Evolutionary conservation across 1,140 invertebrate genomes (phyloP), one percentile per base, ranked within the genome.

Genomic region (Lamellibrachia luymesi): DNA sequence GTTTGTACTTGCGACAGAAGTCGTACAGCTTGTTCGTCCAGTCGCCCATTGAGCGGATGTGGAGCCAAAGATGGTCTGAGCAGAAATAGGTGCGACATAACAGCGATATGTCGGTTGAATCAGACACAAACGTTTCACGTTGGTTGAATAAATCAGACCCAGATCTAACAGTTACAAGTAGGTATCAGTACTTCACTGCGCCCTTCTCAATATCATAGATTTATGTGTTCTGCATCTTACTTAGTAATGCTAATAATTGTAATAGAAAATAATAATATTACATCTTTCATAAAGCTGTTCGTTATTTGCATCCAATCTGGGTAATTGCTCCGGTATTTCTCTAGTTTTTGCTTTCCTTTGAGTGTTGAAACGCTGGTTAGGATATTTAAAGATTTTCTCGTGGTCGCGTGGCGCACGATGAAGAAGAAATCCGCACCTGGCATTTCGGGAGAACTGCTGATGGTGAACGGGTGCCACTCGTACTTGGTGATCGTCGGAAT

Each of bases 391-490:
- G 8, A 80, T 22, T 17, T 80, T 2, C 64, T 4, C 25, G 17
- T 22, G 64, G 25, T 17, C 64, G 64, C 25, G 7, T n/a, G 25
- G 5, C 49, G 92, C 8, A n/a, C 49, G 49, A 49, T n/a, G n/a
- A 92, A 50, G 49, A 4, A 22, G 52, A 22, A 93, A 22, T 51
- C 50, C 94, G 95, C 94, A 98, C 98, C 98, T 97, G 98, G 97
- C 96, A 99, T 98, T 96, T 99, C 98, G 0, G 99, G 99, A 38
- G 98, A 98, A 95, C 98, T 99, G 96, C 98, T 99, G 94, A 99
- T 98, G 1, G 99, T 99, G 95, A 99, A 99, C 0, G 99, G 98
- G 97, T 99, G 99, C 98, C 98, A 99, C 96, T 99, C 99, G 95
- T 98, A 98, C 92, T 97, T 97, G 1, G 99, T 98, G 94, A 99